These are phyloP conservation scores for Hypotaenidia okinawae DNA, from an alignment of 2,797 vertebrate genomes.

Conservation along the genomic window DNA sequence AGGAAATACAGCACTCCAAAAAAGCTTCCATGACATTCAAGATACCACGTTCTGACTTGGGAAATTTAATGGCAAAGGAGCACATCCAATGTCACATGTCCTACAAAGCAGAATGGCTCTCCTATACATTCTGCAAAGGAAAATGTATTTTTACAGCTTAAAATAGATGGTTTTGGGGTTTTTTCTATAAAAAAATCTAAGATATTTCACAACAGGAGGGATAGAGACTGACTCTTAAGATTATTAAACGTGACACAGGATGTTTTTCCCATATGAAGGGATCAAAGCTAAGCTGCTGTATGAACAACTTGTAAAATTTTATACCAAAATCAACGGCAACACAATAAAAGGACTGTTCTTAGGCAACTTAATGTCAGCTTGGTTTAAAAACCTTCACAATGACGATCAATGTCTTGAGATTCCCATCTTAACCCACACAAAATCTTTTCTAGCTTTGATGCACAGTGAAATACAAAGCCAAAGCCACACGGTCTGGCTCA, in stretches of 20 bases:
- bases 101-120: neutral
- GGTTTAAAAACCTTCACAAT: neutral
- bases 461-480: neutral
- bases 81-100: fast-evolving
- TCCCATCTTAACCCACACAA: neutral
- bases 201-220: neutral
- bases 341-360: neutral
- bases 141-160: neutral
- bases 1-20: neutral
- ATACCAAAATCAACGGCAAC: neutral
- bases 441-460: neutral
- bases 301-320: neutral
- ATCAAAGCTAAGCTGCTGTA: neutral
- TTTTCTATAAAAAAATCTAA: neutral
- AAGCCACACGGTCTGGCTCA: neutral
- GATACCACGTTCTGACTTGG: neutral
- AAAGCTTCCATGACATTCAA: neutral
- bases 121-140: neutral
- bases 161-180: neutral
- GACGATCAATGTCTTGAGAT: neutral
- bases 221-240: neutral
- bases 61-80: neutral
- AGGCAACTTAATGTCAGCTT: neutral
- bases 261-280: neutral
- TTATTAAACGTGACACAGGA: neutral